A percentile compares a stretch with the other conserved stretches of the same genome.
These are phyloP conservation scores for Ailuropoda melanoleuca DNA, from an alignment of 2,113 vertebrate species.

Conservation along the genomic window DNA sequence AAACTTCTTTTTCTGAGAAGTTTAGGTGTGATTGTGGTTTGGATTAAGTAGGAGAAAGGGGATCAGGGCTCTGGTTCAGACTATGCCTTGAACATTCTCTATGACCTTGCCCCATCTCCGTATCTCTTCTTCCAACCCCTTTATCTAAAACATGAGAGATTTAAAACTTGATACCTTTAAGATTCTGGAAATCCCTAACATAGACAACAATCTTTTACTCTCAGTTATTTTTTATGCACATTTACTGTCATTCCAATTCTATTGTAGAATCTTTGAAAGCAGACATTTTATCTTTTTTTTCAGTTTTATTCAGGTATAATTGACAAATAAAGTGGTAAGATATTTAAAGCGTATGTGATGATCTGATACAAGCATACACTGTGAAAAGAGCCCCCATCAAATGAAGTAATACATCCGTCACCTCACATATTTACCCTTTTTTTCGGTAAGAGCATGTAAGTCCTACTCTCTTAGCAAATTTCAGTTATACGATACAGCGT, in stretches of 20 bases:
- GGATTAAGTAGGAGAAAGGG: not conserved
- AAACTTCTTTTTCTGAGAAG: not conserved
- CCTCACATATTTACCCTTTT: not conserved
- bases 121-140: not conserved
- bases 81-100: not conserved
- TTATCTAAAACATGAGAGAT: not conserved
- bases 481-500: not conserved
- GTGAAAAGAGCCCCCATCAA: not conserved
- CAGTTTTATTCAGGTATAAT: not conserved
- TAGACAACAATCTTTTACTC: not conserved
- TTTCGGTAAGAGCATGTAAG: not conserved
- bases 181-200: not conserved
- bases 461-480: not conserved
- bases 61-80: not conserved
- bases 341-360: not conserved
- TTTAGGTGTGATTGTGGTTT: not conserved
- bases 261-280: not conserved
- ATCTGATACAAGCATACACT: not conserved
- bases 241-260: not conserved
- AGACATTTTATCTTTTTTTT: not conserved
- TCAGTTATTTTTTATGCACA: not conserved
- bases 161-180: not conserved
- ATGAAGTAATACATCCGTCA: not conserved
- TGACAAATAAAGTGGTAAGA: not conserved
- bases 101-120: not conserved